Percentiles rank a stretch among this genome's conserved stretches.
phyloP scores from a whole-genome alignment of 2,797 vertebrate species.

The Lacerta agilis region DNA sequence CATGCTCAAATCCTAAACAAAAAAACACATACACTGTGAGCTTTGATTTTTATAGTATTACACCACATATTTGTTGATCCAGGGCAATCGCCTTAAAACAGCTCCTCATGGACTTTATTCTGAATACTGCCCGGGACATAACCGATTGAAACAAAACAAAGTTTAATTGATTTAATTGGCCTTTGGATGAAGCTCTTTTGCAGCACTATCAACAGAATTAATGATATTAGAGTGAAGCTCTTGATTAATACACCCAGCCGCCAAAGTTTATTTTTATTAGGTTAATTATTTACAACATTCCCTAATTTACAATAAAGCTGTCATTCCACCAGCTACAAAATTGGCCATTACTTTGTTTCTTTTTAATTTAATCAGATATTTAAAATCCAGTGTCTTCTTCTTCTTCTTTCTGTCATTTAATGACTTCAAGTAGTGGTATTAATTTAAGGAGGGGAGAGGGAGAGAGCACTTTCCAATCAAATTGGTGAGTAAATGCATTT shows the following conservation, averaged over 20 bases:
- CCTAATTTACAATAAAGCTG: constrained; percentile 19
- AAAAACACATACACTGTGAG: neutral
- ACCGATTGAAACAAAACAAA: neutral
- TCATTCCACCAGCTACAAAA: constrained; percentile 2
- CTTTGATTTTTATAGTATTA: neutral
- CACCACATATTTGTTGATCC: neutral
- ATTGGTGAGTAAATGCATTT: constrained; percentile 2
- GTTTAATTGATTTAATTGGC: constrained; percentile 19
- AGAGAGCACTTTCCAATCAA: neutral
- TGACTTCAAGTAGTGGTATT: constrained; percentile 11
- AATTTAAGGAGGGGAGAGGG: neutral
- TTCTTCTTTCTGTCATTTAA: constrained; percentile 22
- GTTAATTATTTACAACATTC: constrained; percentile 34
- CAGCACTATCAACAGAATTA: neutral
- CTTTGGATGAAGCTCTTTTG: neutral
- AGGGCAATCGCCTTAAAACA: neutral
- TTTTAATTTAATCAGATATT: constrained; percentile 18
- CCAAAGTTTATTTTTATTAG: constrained; percentile 33
- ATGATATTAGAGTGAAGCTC: constrained; percentile 9
- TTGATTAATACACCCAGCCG: constrained; percentile 31
- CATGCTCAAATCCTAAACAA: neutral
- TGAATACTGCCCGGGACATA: neutral
- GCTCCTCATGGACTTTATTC: neutral
- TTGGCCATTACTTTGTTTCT: constrained; percentile 17
- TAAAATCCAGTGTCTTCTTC: constrained; percentile 18